Conservation (phyloP, 2,113 vertebrate species). For the Petaurus breviceps region DNA sequence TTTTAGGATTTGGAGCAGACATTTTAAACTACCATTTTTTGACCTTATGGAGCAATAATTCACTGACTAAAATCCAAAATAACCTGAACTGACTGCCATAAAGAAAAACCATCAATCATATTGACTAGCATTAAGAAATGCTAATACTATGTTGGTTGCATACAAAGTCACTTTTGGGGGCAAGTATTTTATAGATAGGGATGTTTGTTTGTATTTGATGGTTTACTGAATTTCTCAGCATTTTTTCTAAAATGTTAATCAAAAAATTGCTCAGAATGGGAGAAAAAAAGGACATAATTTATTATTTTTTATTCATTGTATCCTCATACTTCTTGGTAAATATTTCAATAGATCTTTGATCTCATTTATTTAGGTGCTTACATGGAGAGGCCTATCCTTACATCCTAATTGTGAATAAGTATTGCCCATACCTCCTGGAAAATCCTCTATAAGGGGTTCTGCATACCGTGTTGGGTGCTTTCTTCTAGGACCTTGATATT, state of each 20-base stretch:
- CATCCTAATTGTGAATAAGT: background rate
- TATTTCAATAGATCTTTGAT: too few species aligned
- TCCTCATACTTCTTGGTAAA: background rate
- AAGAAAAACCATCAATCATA: constrained; percentile 69
- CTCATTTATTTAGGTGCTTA: background rate
- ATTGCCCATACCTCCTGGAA: background rate
- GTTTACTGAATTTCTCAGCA: constrained; percentile 60
- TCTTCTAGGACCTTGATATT: background rate
- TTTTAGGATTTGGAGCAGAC: constrained; percentile 48
- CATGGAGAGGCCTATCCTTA: background rate
- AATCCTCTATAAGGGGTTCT: background rate
- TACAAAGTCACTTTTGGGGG: constrained; percentile 60
- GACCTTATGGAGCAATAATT: constrained; percentile 63
- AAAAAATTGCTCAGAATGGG: constrained; percentile 65
- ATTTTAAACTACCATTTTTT: constrained; percentile 54
- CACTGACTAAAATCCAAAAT: constrained; percentile 64
- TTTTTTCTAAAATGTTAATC: constrained; percentile 58
- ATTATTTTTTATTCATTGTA: background rate
- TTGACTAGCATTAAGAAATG: constrained; percentile 54
- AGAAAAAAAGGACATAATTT: constrained; percentile 33
- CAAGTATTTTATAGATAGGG: constrained; percentile 53
- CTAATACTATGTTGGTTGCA: constrained; percentile 22
- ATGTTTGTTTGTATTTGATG: constrained; percentile 3
- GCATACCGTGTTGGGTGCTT: background rate
- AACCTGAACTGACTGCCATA: constrained; percentile 52